Conservation (phyloP, 64 coral and sea anemone genomes). For the Dendronephthya gigantea region DNA sequence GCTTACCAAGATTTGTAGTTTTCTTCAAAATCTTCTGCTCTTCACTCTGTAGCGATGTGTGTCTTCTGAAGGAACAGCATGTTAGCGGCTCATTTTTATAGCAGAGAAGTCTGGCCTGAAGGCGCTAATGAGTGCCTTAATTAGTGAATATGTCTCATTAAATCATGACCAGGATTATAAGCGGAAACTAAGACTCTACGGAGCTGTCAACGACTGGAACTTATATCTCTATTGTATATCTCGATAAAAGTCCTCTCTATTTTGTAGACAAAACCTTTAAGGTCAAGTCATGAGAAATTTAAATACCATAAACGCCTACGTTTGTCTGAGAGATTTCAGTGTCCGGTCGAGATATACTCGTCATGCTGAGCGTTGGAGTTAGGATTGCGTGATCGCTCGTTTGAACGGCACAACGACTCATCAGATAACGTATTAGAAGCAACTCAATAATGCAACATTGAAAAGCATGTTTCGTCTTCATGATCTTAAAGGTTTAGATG, state of each 20-base stretch:
- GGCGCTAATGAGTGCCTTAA: conserved; percentile 11
- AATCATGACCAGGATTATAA: not conserved
- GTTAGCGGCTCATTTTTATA: not conserved
- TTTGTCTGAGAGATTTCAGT: not conserved
- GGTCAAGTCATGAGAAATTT: not conserved
- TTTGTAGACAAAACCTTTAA: not conserved
- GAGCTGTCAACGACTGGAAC: not conserved
- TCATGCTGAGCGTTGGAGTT: not conserved
- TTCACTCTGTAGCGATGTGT: not conserved
- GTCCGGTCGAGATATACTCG: not conserved
- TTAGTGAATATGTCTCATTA: conserved; percentile 14
- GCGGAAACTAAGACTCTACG: conserved; percentile 4
- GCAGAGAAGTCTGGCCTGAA: not conserved
- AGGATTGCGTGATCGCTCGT: not conserved
- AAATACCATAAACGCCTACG: not conserved
- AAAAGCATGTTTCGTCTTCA: not conserved
- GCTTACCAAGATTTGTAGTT: not conserved
- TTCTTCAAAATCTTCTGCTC: not conserved
- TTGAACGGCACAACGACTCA: not conserved
- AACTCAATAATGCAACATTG: not conserved
- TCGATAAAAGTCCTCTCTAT: not conserved
- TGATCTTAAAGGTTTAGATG: not conserved
- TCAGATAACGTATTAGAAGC: not conserved
- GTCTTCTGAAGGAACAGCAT: not conserved
- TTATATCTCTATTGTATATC: not conserved